Conservation (phyloP, 2,888 invertebrate species). For the Aporophyla nigra region DNA sequence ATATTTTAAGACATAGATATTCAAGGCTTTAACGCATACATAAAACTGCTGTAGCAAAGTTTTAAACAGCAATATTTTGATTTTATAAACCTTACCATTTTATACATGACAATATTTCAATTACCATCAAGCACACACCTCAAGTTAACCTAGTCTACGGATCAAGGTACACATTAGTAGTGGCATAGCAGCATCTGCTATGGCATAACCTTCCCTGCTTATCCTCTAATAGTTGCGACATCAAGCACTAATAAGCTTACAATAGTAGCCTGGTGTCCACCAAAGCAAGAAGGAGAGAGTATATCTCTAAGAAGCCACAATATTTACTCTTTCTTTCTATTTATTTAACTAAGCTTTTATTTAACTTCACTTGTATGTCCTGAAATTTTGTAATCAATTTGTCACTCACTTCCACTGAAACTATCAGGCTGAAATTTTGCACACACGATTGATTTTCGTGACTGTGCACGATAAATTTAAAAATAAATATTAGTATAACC, state of each 20-base stretch:
- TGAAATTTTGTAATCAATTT: too few species aligned
- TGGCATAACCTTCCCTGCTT: background rate
- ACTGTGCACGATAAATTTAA: too few species aligned
- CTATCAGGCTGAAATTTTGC: too few species aligned
- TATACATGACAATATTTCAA: background rate
- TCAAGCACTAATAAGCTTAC: background rate
- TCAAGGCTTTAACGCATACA: constrained; percentile 5
- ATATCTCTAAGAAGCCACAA: background rate
- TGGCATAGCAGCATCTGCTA: background rate
- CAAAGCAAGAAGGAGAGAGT: background rate
- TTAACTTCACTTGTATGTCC: too few species aligned
- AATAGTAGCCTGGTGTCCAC: background rate
- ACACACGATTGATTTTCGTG: too few species aligned
- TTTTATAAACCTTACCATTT: constrained; percentile 8
- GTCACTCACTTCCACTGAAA: too few species aligned
- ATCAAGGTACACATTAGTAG: background rate
- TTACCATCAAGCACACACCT: background rate
- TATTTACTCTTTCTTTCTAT: background rate
- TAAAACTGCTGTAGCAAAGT: background rate
- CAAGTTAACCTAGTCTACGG: background rate
- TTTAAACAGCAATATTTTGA: background rate
- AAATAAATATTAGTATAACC: too few species aligned
- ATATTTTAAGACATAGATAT: constrained; percentile 10
- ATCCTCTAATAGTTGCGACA: background rate
- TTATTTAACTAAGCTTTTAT: too few species aligned